Evolutionary conservation across 2,797 vertebrate genomes (phyloP).

Genomic region (Gymnocypris eckloni): DNA sequence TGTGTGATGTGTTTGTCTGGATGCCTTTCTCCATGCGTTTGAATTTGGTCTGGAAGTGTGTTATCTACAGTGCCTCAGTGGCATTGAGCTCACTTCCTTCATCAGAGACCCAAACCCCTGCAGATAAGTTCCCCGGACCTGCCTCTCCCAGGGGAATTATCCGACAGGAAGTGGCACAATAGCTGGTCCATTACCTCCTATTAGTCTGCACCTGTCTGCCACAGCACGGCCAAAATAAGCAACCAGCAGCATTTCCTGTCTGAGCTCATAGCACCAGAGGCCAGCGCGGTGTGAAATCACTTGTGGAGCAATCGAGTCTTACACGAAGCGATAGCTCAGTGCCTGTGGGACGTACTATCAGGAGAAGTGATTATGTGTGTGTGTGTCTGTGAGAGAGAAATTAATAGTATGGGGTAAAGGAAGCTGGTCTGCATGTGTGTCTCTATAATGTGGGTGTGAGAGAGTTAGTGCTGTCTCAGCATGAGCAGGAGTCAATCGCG

Average conservation of each 20-base stretch:
- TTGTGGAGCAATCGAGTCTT: constrained; percentile 33
- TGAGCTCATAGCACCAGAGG: constrained; percentile 49
- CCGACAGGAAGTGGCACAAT: constrained; percentile 76
- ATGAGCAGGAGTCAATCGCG: constrained; percentile 63
- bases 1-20: constrained; percentile 3
- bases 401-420: not conserved
- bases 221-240: constrained; percentile 66
- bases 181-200: constrained; percentile 65
- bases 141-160: constrained; percentile 62
- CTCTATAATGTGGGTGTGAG: constrained; percentile 47
- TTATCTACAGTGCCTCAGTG: constrained; percentile 61
- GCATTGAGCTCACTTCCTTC: constrained; percentile 77
- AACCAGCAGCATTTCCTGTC: constrained; percentile 61
- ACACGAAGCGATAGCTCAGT: constrained; percentile 52
- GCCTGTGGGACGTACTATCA: constrained; percentile 54
- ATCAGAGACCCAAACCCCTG: constrained; percentile 58
- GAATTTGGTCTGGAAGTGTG: constrained; percentile 49
- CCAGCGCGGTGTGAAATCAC: constrained; percentile 49
- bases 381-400: constrained; percentile 32
- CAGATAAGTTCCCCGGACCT: constrained; percentile 70
- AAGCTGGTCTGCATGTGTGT: constrained; percentile 30
- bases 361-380: constrained; percentile 65
- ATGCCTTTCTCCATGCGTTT: constrained; percentile 13
- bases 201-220: constrained; percentile 56
- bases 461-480: constrained; percentile 62